These are phyloP conservation scores for Eupithecia centaureata DNA, from an alignment of 2,888 invertebrate species.

Conservation along the genomic window DNA sequence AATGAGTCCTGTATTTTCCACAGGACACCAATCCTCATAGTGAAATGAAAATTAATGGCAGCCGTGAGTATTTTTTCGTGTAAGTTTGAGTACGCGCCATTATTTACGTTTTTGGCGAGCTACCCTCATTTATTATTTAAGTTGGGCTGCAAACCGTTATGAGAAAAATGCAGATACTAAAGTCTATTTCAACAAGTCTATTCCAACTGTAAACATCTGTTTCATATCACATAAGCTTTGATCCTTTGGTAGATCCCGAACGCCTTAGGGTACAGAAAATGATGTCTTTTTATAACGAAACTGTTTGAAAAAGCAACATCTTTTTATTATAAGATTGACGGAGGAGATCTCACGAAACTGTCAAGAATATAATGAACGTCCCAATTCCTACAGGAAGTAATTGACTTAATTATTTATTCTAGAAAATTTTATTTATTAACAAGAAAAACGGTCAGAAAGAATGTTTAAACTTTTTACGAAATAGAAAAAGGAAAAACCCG, in stretches of 20 bases:
- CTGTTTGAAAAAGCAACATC: constrained; percentile 41
- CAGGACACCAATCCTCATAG: constrained; percentile 74
- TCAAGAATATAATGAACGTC: constrained; percentile 72
- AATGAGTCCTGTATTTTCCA: constrained; percentile 61
- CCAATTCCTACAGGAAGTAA: constrained; percentile 45
- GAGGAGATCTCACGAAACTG: constrained; percentile 70
- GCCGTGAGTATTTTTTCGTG: constrained; percentile 82
- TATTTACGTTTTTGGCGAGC: constrained; percentile 78
- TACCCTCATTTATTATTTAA: constrained; percentile 81
- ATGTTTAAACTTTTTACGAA: too few species aligned
- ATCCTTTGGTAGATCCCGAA: constrained; percentile 36
- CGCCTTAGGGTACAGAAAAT: constrained; percentile 29
- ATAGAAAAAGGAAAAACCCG: too few species aligned
- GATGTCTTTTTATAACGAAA: constrained; percentile 33
- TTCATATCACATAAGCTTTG: constrained; percentile 43
- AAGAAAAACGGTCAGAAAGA: too few species aligned
- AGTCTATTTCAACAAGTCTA: constrained; percentile 29
- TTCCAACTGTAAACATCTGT: constrained; percentile 39
- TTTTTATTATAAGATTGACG: constrained; percentile 77
- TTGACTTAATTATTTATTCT: background rate
- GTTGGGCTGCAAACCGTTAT: constrained; percentile 62
- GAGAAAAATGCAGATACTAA: constrained; percentile 63
- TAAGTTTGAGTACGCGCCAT: constrained; percentile 82
- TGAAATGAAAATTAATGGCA: constrained; percentile 82
- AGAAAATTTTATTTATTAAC: constrained; percentile 3